Conservation (phyloP, 2,797 vertebrate species). For the Cryptoprocta ferox region DNA sequence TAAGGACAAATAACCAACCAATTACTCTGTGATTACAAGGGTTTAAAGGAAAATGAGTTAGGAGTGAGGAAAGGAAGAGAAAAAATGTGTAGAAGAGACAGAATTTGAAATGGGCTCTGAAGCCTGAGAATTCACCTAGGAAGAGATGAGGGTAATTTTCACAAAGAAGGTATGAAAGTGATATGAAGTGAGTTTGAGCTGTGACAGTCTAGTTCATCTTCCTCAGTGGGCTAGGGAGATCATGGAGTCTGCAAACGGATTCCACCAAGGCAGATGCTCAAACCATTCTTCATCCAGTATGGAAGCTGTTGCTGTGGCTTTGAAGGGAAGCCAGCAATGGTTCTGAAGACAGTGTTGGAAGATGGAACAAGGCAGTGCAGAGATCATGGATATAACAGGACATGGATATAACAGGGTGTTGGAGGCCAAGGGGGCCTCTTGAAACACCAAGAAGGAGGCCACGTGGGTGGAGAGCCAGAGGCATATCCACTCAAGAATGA, state of each 20-base stretch:
- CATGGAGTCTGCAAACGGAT: background rate
- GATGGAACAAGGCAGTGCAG: background rate
- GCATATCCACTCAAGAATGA: slow-evolving; percentile 83
- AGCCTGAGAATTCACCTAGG: background rate
- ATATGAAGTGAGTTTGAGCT: background rate
- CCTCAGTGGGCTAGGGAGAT: background rate
- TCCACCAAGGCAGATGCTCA: background rate
- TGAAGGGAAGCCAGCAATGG: background rate
- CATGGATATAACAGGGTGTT: too few species aligned
- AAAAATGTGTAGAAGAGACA: background rate
- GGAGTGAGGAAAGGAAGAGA: background rate
- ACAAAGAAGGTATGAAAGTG: background rate
- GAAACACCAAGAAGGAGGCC: background rate
- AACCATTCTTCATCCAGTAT: background rate
- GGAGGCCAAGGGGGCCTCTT: too few species aligned
- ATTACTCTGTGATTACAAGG: background rate
- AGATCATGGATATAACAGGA: background rate
- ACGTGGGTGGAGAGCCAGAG: background rate
- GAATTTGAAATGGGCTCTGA: background rate
- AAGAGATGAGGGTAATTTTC: background rate
- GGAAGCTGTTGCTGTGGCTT: too few species aligned
- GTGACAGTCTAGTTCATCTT: background rate
- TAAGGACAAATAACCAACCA: background rate
- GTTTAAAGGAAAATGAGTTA: background rate
- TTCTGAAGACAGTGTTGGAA: background rate